Evolutionary conservation across 2,888 invertebrate species (phyloP).

Genomic region (Chesias legatella): DNA sequence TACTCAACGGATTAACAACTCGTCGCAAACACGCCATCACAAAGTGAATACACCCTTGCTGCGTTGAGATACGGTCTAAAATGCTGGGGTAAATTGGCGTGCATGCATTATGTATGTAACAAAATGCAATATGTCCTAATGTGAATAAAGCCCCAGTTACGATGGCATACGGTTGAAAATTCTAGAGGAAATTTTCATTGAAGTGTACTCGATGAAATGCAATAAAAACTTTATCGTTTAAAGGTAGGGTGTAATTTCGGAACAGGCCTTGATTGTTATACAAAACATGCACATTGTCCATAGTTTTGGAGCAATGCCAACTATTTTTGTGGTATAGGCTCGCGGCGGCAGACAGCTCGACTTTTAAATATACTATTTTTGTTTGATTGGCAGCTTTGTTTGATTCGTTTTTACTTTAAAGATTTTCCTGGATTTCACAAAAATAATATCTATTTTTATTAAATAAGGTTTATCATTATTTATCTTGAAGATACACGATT

Average conservation of each 20-base stretch:
- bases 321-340: slow-evolving; percentile 26
- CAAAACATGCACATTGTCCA: slow-evolving; percentile 8
- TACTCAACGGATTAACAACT: background rate
- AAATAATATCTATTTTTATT: no score
- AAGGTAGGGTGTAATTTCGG: slow-evolving; percentile 2
- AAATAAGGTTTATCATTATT: no score
- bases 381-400: slow-evolving; percentile 27
- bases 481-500: no score
- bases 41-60: background rate
- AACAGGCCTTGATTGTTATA: background rate
- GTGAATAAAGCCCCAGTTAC: no score
- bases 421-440: slow-evolving; percentile 11
- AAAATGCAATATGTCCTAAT: background rate
- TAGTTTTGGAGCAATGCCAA: slow-evolving; percentile 23
- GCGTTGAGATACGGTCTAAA: slow-evolving; percentile 2
- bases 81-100: background rate
- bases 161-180: no score
- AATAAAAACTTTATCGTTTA: background rate
- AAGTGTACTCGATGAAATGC: background rate
- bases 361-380: slow-evolving; percentile 18
- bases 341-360: slow-evolving; percentile 24
- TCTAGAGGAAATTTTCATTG: no score
- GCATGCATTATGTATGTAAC: background rate
- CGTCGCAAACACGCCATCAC: background rate
- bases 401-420: slow-evolving; percentile 14